Evolutionary conservation across 2,113 vertebrate genomes (phyloP).

Genomic region (Propithecus coquereli): DNA sequence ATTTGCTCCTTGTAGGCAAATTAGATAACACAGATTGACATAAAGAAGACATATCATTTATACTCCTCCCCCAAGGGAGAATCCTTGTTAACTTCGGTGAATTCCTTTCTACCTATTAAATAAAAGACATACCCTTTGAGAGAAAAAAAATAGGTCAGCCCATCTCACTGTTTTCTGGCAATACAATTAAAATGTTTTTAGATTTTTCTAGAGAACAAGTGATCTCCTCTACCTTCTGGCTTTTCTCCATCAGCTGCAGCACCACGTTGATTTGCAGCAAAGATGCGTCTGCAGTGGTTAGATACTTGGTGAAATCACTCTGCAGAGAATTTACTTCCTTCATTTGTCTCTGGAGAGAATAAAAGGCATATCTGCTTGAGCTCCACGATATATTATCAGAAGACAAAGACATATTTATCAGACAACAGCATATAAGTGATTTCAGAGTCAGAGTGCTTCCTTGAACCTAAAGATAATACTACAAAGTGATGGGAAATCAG

Average conservation of each 20-base stretch:
- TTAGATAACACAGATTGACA: neutral
- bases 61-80: neutral
- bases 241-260: slow-evolving; percentile 83
- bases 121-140: neutral
- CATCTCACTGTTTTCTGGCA: neutral
- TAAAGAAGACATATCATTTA: neutral
- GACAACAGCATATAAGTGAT: neutral
- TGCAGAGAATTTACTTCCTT: slow-evolving; percentile 83
- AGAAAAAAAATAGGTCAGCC: neutral
- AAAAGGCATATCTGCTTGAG: neutral
- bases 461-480: neutral
- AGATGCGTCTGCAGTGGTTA: slow-evolving; percentile 84
- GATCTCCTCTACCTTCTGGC: slow-evolving; percentile 86
- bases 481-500: neutral
- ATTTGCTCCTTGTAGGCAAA: neutral
- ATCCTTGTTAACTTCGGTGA: neutral
- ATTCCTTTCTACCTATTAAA: neutral
- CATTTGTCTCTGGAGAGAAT: slow-evolving; percentile 83
- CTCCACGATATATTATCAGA: neutral
- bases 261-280: slow-evolving; percentile 82
- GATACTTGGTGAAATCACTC: slow-evolving; percentile 78
- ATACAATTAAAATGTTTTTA: neutral
- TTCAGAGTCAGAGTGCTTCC: neutral
- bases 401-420: neutral
- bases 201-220: neutral